These are phyloP conservation scores for Pararge aegeria DNA, from an alignment of 1,140 invertebrate species.

Conservation along the genomic window DNA sequence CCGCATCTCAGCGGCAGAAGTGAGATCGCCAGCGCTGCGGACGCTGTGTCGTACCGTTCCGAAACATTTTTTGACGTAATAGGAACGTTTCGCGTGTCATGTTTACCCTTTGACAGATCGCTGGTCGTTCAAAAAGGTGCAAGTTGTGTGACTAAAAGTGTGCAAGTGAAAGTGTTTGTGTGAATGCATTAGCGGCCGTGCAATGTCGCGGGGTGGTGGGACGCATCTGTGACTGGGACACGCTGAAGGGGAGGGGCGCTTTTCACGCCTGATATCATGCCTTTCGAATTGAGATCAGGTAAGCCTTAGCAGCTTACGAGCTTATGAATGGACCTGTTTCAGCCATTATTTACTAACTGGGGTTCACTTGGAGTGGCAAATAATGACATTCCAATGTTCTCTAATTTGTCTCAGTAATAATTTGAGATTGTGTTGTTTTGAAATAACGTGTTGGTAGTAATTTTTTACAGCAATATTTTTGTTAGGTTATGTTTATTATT, in stretches of 20 bases:
- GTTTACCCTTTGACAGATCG: slow-evolving; percentile 47
- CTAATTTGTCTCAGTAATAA: no score
- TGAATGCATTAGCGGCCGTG: slow-evolving; percentile 44
- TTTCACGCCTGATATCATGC: slow-evolving; percentile 66
- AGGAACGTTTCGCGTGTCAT: slow-evolving; percentile 47
- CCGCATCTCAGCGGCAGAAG: slow-evolving; percentile 62
- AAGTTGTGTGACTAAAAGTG: slow-evolving; percentile 36
- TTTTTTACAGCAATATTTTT: no score
- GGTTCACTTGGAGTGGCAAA: neutral
- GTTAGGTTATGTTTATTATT: neutral
- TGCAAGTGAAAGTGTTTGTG: slow-evolving; percentile 44
- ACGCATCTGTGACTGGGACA: slow-evolving; percentile 49
- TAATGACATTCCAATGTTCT: neutral
- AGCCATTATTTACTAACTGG: neutral
- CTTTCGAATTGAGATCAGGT: slow-evolving; percentile 75
- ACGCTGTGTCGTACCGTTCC: slow-evolving; percentile 53
- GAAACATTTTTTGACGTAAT: slow-evolving; percentile 51
- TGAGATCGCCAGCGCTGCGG: slow-evolving; percentile 51
- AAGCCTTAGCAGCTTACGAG: slow-evolving; percentile 39
- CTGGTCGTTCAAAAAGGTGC: slow-evolving; percentile 30
- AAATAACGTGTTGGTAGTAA: no score
- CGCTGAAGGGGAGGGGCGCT: slow-evolving; percentile 55
- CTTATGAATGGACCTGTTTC: slow-evolving; percentile 8
- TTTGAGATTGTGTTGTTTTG: no score
- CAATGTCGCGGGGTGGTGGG: slow-evolving; percentile 49